Evolutionary conservation across 2,113 vertebrate species (phyloP).

Genomic region (Ursus arctos): DNA sequence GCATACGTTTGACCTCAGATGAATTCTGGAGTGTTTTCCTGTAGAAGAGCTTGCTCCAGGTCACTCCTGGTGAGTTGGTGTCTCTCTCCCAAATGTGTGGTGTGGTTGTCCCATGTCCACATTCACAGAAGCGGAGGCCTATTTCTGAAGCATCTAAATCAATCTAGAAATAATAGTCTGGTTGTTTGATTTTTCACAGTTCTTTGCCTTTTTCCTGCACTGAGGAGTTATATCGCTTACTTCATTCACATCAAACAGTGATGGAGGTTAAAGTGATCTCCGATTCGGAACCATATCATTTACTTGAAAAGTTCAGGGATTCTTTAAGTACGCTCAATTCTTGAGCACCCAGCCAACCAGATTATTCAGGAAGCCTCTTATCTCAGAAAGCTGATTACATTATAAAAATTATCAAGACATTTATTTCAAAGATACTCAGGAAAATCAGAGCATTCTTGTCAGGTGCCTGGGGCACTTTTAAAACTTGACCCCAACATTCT

Average conservation of each 20-base stretch:
- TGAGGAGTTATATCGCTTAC: constrained; percentile 46
- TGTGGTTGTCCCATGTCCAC: not conserved
- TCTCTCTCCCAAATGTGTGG: not conserved
- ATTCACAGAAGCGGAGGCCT: not conserved
- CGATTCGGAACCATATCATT: constrained; percentile 35
- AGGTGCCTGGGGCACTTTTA: not conserved
- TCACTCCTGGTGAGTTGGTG: not conserved
- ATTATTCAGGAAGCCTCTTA: constrained; percentile 64
- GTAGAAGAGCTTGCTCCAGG: not conserved
- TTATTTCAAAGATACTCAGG: constrained; percentile 63
- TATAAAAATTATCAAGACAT: constrained; percentile 62
- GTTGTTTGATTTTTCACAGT: not conserved
- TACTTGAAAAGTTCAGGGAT: constrained; percentile 61
- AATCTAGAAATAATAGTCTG: constrained; percentile 37
- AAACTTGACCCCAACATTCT: not conserved
- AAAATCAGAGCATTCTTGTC: constrained; percentile 47
- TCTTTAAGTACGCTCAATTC: constrained; percentile 61
- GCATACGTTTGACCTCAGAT: rapidly evolving
- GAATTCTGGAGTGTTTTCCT: not conserved
- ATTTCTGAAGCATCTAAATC: constrained; percentile 33
- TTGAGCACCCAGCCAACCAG: constrained; percentile 24
- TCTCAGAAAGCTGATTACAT: constrained; percentile 60
- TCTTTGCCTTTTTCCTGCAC: constrained; percentile 5
- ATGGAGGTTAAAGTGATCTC: constrained; percentile 63
- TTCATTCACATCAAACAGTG: constrained; percentile 59